Evolutionary conservation across 2,888 invertebrate genomes (phyloP), one percentile per base, ranked within the genome.

Genomic region (Crepidodera aurea): DNA sequence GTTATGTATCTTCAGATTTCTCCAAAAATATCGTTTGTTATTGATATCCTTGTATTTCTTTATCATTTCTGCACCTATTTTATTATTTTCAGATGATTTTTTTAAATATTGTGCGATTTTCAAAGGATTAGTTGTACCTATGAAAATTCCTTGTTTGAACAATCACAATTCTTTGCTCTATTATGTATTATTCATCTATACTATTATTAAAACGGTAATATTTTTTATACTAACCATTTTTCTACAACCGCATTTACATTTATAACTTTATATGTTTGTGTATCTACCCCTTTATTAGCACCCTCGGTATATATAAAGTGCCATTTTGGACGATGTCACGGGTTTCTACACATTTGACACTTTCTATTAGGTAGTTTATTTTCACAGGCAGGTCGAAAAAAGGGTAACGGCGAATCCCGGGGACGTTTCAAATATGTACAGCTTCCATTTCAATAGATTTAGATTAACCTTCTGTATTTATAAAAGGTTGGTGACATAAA

Each of bases 281-380:
- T 56, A 48, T 42, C 61, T 55, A 66, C 64, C 66, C 66, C 61
- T 66, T 64, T 62, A 64, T 66, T 66, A 64, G 61, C 59, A 61
- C 58, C 58, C 54, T 60, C 44, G 44, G 59, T 50, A 59, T 34
- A 51, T 53, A 58, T 51, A 62, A 46, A 64, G 53, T 42, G 61
- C 60, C 55, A 56, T 60, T 64, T 64, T 60, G 48, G 6, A 34
- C 7, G 29, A 22, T 62, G 51, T 62, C 62, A 62, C 48, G 51
- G 51, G 40, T 51, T 53, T 54, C 46, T 50, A 60, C 40, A 55
- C 48, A 50, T 60, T 32, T 51, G 62, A 58, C 57, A 53, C 34
- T 57, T 53, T 58, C 46, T 58, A 62, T 62, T 51, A 48, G 53
- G 22, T 48, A 42, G 37, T 44, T 48, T 50, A 57, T 57, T 48